A percentile compares a stretch with the other conserved stretches of the same genome.
phyloP scores from a whole-genome alignment of 2,113 vertebrate genomes.

The Thamnaconus septentrionalis region DNA sequence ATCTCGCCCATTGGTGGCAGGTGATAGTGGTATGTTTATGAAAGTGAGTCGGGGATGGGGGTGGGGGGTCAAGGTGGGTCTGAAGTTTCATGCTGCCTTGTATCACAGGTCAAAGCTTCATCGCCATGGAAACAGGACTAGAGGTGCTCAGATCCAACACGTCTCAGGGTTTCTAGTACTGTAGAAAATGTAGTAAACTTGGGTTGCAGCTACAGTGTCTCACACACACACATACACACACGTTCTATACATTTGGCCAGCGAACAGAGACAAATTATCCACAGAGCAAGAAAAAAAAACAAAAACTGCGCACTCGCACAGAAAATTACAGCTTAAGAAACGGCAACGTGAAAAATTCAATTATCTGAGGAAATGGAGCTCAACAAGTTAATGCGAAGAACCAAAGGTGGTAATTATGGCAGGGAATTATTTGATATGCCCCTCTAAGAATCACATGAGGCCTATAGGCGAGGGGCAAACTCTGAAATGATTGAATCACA shows the following conservation, averaged over 20 bases:
- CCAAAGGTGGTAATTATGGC: constrained; percentile 47
- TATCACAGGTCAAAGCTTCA: too few species aligned
- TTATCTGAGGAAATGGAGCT: constrained; percentile 54
- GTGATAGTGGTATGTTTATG: too few species aligned
- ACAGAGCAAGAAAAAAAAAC: neutral
- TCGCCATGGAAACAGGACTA: too few species aligned
- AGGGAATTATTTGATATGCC: constrained; percentile 45
- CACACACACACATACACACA: constrained; percentile 7
- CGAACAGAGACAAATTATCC: constrained; percentile 1
- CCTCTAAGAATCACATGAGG: constrained; percentile 35
- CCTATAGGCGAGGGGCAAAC: constrained; percentile 14
- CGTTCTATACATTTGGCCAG: neutral
- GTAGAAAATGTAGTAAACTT: too few species aligned
- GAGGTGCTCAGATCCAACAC: too few species aligned
- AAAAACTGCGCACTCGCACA: constrained; percentile 14
- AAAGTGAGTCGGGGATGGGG: too few species aligned
- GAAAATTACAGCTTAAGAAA: constrained; percentile 29
- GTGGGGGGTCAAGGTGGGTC: too few species aligned
- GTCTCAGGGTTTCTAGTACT: too few species aligned
- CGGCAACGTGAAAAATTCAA: constrained; percentile 34
- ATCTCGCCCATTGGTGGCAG: too few species aligned
- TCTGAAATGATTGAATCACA: constrained; percentile 28
- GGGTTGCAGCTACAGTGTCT: too few species aligned
- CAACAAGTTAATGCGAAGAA: constrained; percentile 37
- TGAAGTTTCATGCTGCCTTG: too few species aligned